Evolutionary conservation across 2,113 vertebrate genomes (phyloP).

Genomic region (Pseudopipra pipra): DNA sequence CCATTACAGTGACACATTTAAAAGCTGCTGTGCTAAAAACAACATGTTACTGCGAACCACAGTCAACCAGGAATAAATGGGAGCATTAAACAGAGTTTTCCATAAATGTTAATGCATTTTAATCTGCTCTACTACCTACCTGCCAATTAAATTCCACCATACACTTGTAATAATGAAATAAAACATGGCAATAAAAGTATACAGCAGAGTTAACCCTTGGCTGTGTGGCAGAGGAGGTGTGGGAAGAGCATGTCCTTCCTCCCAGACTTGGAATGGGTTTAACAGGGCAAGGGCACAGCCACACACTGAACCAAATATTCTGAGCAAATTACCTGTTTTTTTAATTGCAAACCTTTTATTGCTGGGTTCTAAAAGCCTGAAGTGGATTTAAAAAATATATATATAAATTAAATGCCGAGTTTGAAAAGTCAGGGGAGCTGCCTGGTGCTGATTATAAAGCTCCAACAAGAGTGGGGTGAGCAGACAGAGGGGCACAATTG

Average conservation of each 20-base stretch:
- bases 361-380: not conserved
- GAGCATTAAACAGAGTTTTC: not conserved
- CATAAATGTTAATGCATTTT: not conserved
- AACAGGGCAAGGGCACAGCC: not conserved
- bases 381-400: not conserved
- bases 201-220: not conserved
- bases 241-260: not conserved
- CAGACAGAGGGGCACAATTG: not conserved
- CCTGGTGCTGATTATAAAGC: not conserved
- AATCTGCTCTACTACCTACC: not conserved
- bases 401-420: not conserved
- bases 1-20: not conserved
- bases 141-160: constrained; percentile 9
- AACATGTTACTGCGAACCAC: not conserved
- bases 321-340: not conserved
- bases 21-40: not conserved
- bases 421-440: not conserved
- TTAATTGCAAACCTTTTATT: not conserved
- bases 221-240: not conserved
- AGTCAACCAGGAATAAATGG: not conserved
- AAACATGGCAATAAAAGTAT: not conserved
- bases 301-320: too few relatives aligned
- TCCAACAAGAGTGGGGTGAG: not conserved
- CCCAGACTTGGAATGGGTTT: not conserved
- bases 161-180: not conserved